Percentiles rank a stretch among this genome's conserved stretches.
Conservation (phyloP, 2,888 invertebrate genomes). For the Parasteatoda lunata region DNA sequence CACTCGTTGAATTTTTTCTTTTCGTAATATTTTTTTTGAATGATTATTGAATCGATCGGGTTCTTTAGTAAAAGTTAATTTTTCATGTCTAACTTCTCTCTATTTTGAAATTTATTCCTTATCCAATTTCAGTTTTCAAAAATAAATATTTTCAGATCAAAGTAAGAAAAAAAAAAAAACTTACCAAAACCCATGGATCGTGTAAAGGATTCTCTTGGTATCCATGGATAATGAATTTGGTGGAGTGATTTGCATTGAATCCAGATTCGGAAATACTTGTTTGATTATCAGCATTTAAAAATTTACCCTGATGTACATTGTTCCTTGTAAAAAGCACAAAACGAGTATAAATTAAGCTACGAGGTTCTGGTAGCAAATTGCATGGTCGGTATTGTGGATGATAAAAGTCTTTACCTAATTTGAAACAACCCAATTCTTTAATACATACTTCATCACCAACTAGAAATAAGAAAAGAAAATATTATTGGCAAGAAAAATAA, state of each 20-base stretch:
- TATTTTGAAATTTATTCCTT: too few relatives aligned
- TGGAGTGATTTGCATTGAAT: constrained; percentile 58
- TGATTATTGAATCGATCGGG: too few relatives aligned
- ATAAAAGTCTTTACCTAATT: constrained; percentile 57
- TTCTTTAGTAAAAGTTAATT: too few relatives aligned
- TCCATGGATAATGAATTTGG: constrained; percentile 65
- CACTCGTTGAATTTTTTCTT: too few relatives aligned
- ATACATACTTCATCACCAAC: constrained; percentile 64
- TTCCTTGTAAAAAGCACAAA: constrained; percentile 57
- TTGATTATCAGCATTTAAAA: constrained; percentile 45
- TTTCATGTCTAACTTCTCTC: too few relatives aligned
- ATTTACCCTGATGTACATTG: constrained; percentile 30
- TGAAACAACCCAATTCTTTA: constrained; percentile 68
- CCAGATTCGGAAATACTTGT: constrained; percentile 35
- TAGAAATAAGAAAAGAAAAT: constrained; percentile 11
- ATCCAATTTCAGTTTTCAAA: too few relatives aligned
- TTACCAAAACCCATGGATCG: constrained; percentile 67
- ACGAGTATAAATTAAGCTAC: constrained; percentile 50
- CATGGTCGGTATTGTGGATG: constrained; percentile 67
- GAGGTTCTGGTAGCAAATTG: constrained; percentile 62
- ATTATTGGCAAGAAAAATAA: neutral
- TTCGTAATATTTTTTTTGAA: too few relatives aligned
- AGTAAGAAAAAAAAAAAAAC: neutral
- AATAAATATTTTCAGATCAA: too few relatives aligned
- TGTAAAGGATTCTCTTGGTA: constrained; percentile 56